Conservation (phyloP, 2,113 vertebrate species). For the Callipepla californica region DNA sequence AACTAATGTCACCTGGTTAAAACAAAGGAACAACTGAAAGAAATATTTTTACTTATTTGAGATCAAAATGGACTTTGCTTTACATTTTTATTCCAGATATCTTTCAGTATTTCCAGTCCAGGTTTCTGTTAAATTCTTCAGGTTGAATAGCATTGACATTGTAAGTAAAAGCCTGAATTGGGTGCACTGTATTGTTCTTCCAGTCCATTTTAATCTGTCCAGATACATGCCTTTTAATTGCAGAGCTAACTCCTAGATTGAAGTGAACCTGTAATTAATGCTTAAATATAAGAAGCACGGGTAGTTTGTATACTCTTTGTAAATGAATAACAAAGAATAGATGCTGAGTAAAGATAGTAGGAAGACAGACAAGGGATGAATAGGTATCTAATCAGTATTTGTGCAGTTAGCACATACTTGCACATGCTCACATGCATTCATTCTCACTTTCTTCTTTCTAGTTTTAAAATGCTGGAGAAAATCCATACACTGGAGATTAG, state of each 20-base stretch:
- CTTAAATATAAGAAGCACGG: not conserved
- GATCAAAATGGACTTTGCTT: not conserved
- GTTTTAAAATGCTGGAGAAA: not conserved
- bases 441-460: not conserved
- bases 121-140: not conserved
- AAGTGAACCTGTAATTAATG: not conserved
- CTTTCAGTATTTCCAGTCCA: not conserved
- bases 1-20: not conserved
- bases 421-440: accelerated
- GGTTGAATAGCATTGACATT: not conserved
- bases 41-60: not conserved
- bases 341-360: not conserved
- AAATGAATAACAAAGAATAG: not conserved
- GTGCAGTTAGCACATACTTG: not conserved
- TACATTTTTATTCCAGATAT: not conserved
- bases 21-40: not conserved
- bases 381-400: not conserved
- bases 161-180: not conserved
- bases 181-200: not conserved
- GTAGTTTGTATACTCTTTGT: not conserved
- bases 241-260: not conserved
- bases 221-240: not conserved
- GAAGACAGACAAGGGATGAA: not conserved
- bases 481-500: not conserved
- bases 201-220: not conserved